phyloP scores from a whole-genome alignment of 2,888 invertebrate genomes.

The Cataglyphis livida region DNA sequence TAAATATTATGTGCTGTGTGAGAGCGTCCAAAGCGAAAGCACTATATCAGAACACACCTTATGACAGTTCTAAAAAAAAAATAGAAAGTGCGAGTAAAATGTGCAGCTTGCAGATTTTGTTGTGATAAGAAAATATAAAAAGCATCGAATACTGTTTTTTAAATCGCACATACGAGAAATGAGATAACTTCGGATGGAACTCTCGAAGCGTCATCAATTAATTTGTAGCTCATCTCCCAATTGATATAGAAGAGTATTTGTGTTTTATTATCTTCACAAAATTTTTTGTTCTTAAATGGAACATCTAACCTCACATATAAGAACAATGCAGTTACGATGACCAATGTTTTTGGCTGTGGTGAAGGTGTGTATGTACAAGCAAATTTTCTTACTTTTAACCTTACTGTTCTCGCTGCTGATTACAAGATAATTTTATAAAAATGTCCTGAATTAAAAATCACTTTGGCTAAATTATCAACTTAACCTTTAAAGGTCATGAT shows the following conservation, averaged over 20 bases:
- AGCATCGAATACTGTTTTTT: not conserved
- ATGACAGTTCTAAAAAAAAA: too few relatives aligned
- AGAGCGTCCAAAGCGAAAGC: too few relatives aligned
- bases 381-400: not conserved
- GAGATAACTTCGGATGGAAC: not conserved
- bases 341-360: slow-evolving; percentile 22
- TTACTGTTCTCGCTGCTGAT: not conserved
- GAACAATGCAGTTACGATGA: slow-evolving; percentile 12
- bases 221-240: not conserved
- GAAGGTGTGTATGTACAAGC: not conserved
- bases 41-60: too few relatives aligned
- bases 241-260: not conserved
- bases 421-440: not conserved
- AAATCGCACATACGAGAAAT: not conserved
- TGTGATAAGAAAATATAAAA: not conserved
- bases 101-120: not conserved
- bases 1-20: too few relatives aligned
- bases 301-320: not conserved
- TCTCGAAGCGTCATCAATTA: not conserved
- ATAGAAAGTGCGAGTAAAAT: too few relatives aligned
- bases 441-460: not conserved
- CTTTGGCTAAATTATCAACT: not conserved
- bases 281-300: slow-evolving; percentile 1
- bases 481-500: too few relatives aligned
- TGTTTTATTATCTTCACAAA: not conserved